Evolutionary conservation across 1,140 invertebrate genomes (phyloP).

Genomic region (Dinothrombium tinctorium): DNA sequence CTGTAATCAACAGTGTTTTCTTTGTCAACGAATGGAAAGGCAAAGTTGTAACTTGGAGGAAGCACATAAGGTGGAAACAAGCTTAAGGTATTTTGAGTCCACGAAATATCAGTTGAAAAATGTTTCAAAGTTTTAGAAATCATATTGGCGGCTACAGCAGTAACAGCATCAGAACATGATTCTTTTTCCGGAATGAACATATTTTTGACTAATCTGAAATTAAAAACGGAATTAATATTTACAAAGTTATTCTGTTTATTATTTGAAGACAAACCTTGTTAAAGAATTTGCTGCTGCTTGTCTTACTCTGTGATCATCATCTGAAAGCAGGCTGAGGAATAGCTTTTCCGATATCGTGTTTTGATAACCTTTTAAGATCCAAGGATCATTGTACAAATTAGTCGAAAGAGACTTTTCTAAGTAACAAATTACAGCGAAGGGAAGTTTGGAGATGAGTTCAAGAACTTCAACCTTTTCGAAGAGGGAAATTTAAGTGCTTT

Average conservation of each 20-base stretch:
- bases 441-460: constrained; percentile 32
- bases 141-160: constrained; percentile 18
- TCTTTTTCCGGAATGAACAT: constrained; percentile 21
- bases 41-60: not conserved
- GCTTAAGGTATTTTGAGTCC: not conserved
- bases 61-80: not conserved
- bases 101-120: not conserved
- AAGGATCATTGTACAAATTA: not conserved
- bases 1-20: not conserved
- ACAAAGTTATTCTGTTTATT: too few relatives aligned
- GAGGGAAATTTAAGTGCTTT: not conserved
- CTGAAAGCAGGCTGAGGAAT: constrained; percentile 32
- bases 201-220: constrained; percentile 10
- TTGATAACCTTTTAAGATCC: not conserved
- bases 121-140: not conserved
- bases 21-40: not conserved
- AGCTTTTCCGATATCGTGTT: constrained; percentile 29
- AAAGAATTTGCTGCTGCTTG: constrained; percentile 39
- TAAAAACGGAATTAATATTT: not conserved
- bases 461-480: constrained; percentile 43
- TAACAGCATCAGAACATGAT: constrained; percentile 22
- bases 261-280: constrained; percentile 6
- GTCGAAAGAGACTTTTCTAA: constrained; percentile 11
- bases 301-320: constrained; percentile 51
- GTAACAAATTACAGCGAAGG: constrained; percentile 25